Base-by-base conservation (phyloP, 2,113 vertebrate genomes). In the Dermatemys mawii region DNA sequence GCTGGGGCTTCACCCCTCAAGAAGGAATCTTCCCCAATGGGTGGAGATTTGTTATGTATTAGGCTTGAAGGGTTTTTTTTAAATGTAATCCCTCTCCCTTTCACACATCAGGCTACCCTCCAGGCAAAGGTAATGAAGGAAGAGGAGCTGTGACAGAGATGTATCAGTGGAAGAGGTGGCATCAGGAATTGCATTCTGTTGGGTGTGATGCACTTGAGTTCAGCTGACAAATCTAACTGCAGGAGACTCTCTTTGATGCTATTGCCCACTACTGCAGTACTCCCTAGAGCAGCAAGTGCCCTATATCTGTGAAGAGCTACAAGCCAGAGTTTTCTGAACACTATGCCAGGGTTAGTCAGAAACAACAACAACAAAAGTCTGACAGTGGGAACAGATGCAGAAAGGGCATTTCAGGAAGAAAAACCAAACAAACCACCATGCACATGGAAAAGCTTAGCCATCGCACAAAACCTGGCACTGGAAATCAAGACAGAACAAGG, bases 231-330 rank as follows among this genome's bases (percentile, higher is more conserved):
- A 24, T 6, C 46, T 35, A 51, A 91, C 92, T 55, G 1, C 89
- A 48, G 75, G 29, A 94, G 92, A 88, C 85, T 87, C 83, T 16
- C 46, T 67, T 55, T 63, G 95, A 91, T 96, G 89, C 90, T 87
- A 89, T 90, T 41, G 29, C 94, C 96, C 95, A 50, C 83, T 89
- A 84, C 94, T 1, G 3, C 5, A 11, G 38, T 75, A 44, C 70
- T 86, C 93, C 96, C 96, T 83, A 73, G 86, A 97, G 97, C 96
- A 82, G 79, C 5, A 21, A 91, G 90, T 93, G 96, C 90, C 97
- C 97, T 96, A 86, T 32, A 94, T 96, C 94, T 53, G 92, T 6
- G 0, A 78, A 89, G 80, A 94, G 96, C 94, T 60, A 83, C 1
- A 5, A 89, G 96, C 91, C 92, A 87, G 92, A 54, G 54, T 75